These are phyloP conservation scores for Virgularia gustaviana DNA, from an alignment of 92 coral and sea anemone species.

Conservation along the genomic window DNA sequence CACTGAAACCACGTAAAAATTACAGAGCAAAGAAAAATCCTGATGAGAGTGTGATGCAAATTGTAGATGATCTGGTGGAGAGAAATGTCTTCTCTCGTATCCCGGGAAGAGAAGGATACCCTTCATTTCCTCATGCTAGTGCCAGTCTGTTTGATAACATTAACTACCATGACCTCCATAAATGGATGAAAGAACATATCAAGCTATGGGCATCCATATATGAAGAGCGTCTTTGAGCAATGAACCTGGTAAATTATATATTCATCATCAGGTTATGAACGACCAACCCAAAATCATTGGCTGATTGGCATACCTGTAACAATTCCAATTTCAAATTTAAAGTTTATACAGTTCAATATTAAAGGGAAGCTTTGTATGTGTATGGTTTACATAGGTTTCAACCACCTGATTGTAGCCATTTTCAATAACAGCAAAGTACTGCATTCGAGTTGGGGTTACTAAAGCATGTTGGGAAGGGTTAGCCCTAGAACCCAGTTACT, in stretches of 20 bases:
- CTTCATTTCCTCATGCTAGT: conserved; percentile 44
- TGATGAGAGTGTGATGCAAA: conserved; percentile 41
- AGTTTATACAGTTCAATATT: too few species aligned
- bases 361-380: too few species aligned
- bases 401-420: too few species aligned
- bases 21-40: conserved; percentile 25
- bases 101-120: conserved; percentile 48
- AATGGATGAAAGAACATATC: conserved; percentile 49
- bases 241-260: background rate
- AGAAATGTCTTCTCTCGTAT: conserved; percentile 27
- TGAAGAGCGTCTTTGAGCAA: conserved; percentile 4
- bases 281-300: too few species aligned
- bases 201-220: conserved; percentile 55
- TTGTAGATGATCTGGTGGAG: conserved; percentile 41
- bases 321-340: too few species aligned
- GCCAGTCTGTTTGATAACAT: conserved; percentile 34
- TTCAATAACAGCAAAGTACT: too few species aligned
- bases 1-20: conserved; percentile 25
- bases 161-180: conserved; percentile 61
- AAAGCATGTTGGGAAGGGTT: too few species aligned
- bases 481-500: too few species aligned
- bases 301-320: too few species aligned
- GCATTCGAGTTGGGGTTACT: too few species aligned
- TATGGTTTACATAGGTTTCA: too few species aligned
- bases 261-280: too few species aligned